Conservation (phyloP, 2,888 invertebrate genomes). For the Pherbina coryleti region DNA sequence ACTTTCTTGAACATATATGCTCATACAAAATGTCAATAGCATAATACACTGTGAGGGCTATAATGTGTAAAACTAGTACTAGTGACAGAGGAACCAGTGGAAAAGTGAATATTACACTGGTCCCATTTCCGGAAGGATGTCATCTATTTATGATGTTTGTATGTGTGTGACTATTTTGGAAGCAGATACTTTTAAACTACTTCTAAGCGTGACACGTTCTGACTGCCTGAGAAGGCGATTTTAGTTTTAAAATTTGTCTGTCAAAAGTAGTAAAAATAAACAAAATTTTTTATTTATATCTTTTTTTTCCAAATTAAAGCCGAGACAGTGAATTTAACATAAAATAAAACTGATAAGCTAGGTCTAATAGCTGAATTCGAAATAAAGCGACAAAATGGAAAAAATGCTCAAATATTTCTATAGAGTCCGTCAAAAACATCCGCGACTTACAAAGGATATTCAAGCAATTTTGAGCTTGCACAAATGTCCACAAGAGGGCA, state of each 20-base stretch:
- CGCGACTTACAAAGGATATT: not conserved
- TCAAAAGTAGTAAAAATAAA: not conserved
- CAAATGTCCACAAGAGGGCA: conserved; percentile 6
- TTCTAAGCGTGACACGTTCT: too few relatives aligned
- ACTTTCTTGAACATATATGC: too few relatives aligned
- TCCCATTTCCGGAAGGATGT: too few relatives aligned
- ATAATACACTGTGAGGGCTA: too few relatives aligned
- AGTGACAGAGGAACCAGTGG: too few relatives aligned
- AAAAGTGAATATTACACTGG: too few relatives aligned
- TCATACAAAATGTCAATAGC: too few relatives aligned
- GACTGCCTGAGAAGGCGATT: not conserved
- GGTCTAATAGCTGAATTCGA: not conserved
- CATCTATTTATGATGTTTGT: too few relatives aligned
- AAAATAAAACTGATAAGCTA: not conserved
- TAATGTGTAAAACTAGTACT: too few relatives aligned
- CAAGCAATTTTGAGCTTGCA: not conserved
- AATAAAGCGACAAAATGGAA: not conserved
- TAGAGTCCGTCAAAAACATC: not conserved
- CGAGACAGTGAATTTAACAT: not conserved
- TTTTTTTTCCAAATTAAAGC: not conserved
- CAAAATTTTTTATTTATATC: not conserved
- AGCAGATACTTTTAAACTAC: too few relatives aligned
- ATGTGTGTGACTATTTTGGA: too few relatives aligned
- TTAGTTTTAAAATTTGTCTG: not conserved
- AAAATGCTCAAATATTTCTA: conserved; percentile 26